Conservation (phyloP, 2,797 vertebrate genomes). For the Chaunax sp. region DNA sequence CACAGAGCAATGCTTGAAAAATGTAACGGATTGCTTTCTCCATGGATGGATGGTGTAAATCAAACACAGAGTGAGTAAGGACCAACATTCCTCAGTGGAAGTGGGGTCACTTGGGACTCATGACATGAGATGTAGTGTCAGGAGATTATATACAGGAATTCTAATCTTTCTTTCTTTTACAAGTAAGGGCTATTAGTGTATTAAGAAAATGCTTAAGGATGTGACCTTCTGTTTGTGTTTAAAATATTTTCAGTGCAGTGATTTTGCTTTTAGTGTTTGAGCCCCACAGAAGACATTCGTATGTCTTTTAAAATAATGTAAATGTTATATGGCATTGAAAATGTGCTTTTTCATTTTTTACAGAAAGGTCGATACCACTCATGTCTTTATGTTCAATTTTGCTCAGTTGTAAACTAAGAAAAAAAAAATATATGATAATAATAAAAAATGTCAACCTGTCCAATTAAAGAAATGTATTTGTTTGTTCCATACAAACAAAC, state of each 20-base stretch:
- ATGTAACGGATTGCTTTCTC: slow-evolving; percentile 43
- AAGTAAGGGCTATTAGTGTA: background rate
- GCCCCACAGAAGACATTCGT: background rate
- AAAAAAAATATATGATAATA: too few species aligned
- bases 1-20: slow-evolving; percentile 53
- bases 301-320: too few species aligned
- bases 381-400: too few species aligned
- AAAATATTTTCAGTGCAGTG: slow-evolving; percentile 5
- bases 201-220: background rate
- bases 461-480: too few species aligned
- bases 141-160: slow-evolving; percentile 28
- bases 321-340: too few species aligned
- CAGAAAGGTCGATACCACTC: too few species aligned
- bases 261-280: background rate
- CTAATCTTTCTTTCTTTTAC: background rate
- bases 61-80: slow-evolving; percentile 43
- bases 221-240: slow-evolving; percentile 10
- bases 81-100: slow-evolving; percentile 20
- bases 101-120: slow-evolving; percentile 5
- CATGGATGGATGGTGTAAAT: slow-evolving; percentile 59
- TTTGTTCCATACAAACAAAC: too few species aligned
- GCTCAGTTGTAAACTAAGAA: too few species aligned
- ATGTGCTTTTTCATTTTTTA: background rate
- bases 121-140: slow-evolving; percentile 22
- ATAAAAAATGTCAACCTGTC: too few species aligned